Percentiles rank a stretch among this genome's conserved stretches.
These are phyloP conservation scores for Megalops atlanticus DNA, from an alignment of 2,113 vertebrate genomes.

Conservation along the genomic window DNA sequence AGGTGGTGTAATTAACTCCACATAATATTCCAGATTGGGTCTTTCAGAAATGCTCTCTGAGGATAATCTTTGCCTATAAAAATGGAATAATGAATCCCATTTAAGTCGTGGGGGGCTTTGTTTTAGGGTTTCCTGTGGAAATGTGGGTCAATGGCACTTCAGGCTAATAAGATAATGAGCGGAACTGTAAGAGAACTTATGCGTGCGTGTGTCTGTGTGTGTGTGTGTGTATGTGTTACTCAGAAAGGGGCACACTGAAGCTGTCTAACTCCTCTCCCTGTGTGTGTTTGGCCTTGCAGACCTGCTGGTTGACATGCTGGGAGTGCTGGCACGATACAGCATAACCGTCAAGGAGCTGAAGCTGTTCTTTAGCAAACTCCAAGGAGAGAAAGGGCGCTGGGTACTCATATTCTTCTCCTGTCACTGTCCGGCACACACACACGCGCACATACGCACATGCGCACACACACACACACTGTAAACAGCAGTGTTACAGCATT, in stretches of 20 bases:
- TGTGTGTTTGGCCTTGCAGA: conserved; percentile 77
- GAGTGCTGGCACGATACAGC: conserved; percentile 94
- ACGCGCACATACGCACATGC: too few species aligned
- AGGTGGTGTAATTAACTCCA: not conserved
- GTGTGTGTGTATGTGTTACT: not conserved
- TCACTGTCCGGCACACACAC: not conserved
- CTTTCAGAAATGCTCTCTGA: not conserved
- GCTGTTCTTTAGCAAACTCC: conserved; percentile 95
- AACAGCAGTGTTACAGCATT: too few species aligned
- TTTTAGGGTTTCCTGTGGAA: not conserved
- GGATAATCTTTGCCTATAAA: conserved; percentile 6
- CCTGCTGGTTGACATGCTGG: conserved; percentile 94
- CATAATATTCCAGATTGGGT: not conserved
- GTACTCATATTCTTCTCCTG: conserved; percentile 63
- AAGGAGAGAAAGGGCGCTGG: conserved; percentile 93
- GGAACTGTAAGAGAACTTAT: not conserved
- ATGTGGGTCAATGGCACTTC: not conserved
- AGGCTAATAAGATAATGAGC: not conserved
- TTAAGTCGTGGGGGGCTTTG: not conserved
- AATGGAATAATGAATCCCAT: conserved; percentile 12
- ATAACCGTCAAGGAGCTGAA: conserved; percentile 96
- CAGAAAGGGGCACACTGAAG: too few species aligned
- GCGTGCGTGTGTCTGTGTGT: not conserved
- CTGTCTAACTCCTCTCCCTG: not conserved
- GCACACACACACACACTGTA: too few species aligned